Evolutionary conservation across 2,888 invertebrate genomes (phyloP).

Genomic region (Melanargia galathea): DNA sequence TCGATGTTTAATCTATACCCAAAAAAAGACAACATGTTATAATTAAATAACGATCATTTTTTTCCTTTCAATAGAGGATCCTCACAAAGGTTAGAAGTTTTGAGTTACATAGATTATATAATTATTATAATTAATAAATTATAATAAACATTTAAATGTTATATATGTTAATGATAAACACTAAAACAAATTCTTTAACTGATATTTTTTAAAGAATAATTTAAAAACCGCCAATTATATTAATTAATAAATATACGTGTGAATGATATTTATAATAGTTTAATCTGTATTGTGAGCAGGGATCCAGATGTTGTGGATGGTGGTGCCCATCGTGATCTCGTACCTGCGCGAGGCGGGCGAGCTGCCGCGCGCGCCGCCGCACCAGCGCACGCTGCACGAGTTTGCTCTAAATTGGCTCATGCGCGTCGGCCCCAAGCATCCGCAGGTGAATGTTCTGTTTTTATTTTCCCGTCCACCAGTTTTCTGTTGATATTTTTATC

Average conservation of each 20-base stretch:
- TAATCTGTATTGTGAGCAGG: too few relatives aligned
- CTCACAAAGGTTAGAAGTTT: conserved; percentile 57
- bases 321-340: conserved; percentile 95
- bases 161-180: too few relatives aligned
- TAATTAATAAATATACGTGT: too few relatives aligned
- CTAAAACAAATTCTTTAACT: too few relatives aligned
- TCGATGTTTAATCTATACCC: too few relatives aligned
- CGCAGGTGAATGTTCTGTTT: conserved; percentile 86
- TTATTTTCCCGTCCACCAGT: neutral
- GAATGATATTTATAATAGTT: too few relatives aligned
- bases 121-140: neutral
- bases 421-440: conserved; percentile 95
- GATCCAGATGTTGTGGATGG: conserved; percentile 92
- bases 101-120: neutral
- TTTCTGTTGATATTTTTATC: neutral
- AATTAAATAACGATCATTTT: too few relatives aligned
- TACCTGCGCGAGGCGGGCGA: conserved; percentile 88
- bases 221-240: too few relatives aligned
- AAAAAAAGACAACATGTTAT: too few relatives aligned
- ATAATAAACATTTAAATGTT: too few relatives aligned
- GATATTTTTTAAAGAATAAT: too few relatives aligned
- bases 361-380: conserved; percentile 73
- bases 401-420: conserved; percentile 94
- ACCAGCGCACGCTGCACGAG: conserved; percentile 90
- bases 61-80: conserved; percentile 53